Conservation (phyloP, 2,113 vertebrate species). For the Corynorhinus townsendii region DNA sequence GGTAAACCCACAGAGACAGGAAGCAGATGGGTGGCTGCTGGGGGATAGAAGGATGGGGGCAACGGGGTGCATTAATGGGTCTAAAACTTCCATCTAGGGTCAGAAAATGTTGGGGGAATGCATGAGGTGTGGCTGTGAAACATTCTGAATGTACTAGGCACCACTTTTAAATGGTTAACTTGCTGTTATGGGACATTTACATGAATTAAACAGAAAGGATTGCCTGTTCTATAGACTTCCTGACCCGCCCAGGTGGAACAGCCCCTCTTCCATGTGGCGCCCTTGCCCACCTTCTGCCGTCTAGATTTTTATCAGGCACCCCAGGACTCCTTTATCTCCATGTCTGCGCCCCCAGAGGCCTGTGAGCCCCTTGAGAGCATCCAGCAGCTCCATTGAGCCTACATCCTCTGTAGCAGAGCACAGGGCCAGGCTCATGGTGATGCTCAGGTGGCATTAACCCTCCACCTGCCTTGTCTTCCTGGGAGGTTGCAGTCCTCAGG, state of each 20-base stretch:
- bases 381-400: too few relatives aligned
- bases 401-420: background rate
- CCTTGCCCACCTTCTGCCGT: background rate
- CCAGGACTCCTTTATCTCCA: background rate
- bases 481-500: background rate
- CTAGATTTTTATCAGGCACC: background rate
- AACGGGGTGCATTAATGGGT: background rate
- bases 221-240: background rate
- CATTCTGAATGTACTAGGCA: too few relatives aligned
- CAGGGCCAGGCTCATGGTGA: fast-evolving
- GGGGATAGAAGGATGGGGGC: fast-evolving
- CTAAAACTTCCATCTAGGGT: background rate
- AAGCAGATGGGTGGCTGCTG: background rate
- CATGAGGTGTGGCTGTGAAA: background rate
- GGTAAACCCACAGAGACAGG: background rate
- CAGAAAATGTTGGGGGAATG: background rate
- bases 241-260: background rate
- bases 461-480: background rate
- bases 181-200: background rate
- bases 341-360: background rate
- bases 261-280: background rate
- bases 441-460: background rate
- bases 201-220: background rate
- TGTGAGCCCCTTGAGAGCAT: background rate
- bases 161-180: background rate